Conservation (phyloP, 2,113 vertebrate species). For the Gulo gulo region DNA sequence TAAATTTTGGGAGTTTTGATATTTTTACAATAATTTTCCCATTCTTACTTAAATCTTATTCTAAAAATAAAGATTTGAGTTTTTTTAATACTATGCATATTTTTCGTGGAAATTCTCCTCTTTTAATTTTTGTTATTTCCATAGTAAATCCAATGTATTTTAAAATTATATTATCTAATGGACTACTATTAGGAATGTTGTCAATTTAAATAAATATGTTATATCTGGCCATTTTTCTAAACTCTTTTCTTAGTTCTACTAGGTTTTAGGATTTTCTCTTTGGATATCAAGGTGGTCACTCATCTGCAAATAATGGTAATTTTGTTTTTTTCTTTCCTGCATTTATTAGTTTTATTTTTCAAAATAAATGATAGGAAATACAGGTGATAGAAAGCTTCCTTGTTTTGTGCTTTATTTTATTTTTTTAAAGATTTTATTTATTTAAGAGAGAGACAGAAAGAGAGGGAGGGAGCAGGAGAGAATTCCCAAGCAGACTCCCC, state of each 20-base stretch:
- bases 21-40: background rate
- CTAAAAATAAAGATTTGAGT: background rate
- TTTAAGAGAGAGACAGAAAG: background rate
- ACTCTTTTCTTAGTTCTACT: background rate
- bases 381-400: background rate
- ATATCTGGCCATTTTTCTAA: background rate
- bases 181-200: background rate
- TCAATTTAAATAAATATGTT: background rate
- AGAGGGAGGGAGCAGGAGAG: background rate
- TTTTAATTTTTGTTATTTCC: background rate
- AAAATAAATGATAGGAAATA: background rate
- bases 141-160: background rate
- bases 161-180: background rate
- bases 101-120: background rate
- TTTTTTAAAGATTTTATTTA: background rate
- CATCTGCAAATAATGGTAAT: background rate
- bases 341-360: background rate
- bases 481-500: background rate
- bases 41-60: background rate
- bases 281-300: background rate
- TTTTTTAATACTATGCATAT: background rate
- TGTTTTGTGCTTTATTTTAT: background rate
- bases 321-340: constrained; percentile 4
- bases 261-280: background rate
- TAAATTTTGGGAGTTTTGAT: background rate